Conservation (phyloP, 2,113 vertebrate genomes). For the Eupsittula cactorum region DNA sequence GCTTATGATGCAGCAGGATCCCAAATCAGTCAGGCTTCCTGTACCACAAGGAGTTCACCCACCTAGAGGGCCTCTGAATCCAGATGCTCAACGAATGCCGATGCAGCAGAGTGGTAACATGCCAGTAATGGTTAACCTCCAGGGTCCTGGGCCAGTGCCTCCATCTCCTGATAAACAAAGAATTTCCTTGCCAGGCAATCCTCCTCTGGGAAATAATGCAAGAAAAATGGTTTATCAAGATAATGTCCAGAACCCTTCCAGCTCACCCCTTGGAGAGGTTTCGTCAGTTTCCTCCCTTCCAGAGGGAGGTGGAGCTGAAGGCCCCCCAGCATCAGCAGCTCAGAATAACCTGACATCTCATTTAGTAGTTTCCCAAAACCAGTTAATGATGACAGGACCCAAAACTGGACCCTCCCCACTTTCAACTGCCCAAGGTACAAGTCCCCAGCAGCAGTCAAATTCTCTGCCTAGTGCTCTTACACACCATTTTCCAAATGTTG, state of each 20-base stretch:
- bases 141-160: slow-evolving; percentile 86
- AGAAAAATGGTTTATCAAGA: slow-evolving; percentile 92
- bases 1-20: slow-evolving; percentile 95
- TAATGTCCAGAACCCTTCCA: slow-evolving; percentile 82
- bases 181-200: slow-evolving; percentile 85
- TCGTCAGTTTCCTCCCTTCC: slow-evolving; percentile 67
- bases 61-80: slow-evolving; percentile 81
- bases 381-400: slow-evolving; percentile 83
- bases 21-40: slow-evolving; percentile 85
- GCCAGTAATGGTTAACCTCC: slow-evolving; percentile 93
- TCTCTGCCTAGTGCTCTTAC: slow-evolving; percentile 82
- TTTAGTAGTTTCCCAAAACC: slow-evolving; percentile 86
- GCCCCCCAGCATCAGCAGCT: slow-evolving; percentile 67
- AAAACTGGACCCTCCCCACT: slow-evolving; percentile 87
- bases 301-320: slow-evolving; percentile 75
- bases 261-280: slow-evolving; percentile 82
- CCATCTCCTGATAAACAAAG: slow-evolving; percentile 94
- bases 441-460: slow-evolving; percentile 87
- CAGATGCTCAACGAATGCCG: slow-evolving; percentile 89
- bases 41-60: slow-evolving; percentile 86
- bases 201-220: slow-evolving; percentile 80
- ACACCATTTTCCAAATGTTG: slow-evolving; percentile 90
- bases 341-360: slow-evolving; percentile 86
- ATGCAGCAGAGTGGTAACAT: slow-evolving; percentile 85
- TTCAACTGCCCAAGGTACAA: slow-evolving; percentile 85